Evolutionary conservation across 2,113 vertebrate species (phyloP).

Genomic region (Oceanodroma tethys): DNA sequence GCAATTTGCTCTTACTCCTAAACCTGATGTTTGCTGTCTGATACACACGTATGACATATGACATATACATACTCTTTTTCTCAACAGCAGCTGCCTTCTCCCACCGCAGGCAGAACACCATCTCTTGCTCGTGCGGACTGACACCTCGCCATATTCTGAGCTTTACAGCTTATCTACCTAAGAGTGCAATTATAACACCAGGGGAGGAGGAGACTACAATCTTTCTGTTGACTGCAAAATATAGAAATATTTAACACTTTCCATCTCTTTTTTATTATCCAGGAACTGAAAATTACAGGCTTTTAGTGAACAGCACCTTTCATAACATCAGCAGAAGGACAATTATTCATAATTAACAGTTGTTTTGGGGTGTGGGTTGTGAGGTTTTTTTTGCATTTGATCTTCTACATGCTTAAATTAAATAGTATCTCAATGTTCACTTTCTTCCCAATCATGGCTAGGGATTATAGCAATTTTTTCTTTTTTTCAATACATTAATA

Average conservation of each 20-base stretch:
- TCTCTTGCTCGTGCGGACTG: rapidly evolving
- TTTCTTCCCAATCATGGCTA: neutral
- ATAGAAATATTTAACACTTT: neutral
- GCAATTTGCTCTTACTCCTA: neutral
- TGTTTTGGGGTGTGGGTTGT: neutral
- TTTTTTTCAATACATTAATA: neutral
- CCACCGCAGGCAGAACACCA: rapidly evolving
- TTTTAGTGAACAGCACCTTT: neutral
- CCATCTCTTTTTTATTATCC: neutral
- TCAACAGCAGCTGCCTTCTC: neutral
- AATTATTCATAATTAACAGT: conserved; percentile 7
- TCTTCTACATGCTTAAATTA: neutral
- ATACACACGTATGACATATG: rapidly evolving
- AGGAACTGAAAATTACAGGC: neutral
- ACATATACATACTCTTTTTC: neutral
- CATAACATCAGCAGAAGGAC: neutral
- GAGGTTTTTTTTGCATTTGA: neutral
- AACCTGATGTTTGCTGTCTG: neutral
- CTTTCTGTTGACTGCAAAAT: neutral
- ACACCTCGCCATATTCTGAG: neutral
- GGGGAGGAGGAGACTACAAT: neutral
- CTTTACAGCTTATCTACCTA: neutral
- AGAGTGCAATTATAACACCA: neutral
- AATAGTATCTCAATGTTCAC: neutral
- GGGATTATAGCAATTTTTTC: neutral